phyloP scores from a whole-genome alignment of 2,888 invertebrate species.

The Trissoscelio sp. region DNA sequence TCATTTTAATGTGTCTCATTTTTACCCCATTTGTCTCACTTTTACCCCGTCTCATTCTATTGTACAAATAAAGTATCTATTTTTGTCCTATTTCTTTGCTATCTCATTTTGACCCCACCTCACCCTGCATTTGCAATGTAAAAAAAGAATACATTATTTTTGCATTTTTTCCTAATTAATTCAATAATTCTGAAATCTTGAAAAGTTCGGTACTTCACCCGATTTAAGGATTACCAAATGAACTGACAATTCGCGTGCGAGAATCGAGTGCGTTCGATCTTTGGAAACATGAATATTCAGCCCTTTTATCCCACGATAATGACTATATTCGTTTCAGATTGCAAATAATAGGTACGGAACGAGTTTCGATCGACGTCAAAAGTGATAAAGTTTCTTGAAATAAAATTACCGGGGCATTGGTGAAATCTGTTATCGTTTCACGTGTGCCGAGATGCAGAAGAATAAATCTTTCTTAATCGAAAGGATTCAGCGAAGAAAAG shows the following conservation, averaged over 20 bases:
- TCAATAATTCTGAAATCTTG: conserved; percentile 1
- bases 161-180: too few species aligned
- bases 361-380: conserved; percentile 40
- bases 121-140: too few species aligned
- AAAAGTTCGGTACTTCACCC: conserved; percentile 3
- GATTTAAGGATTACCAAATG: conserved; percentile 47
- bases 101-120: too few species aligned
- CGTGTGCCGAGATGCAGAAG: conserved; percentile 58
- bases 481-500: conserved; percentile 46
- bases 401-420: conserved; percentile 52
- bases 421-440: conserved; percentile 61
- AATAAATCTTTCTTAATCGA: conserved; percentile 65
- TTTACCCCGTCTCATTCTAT: too few species aligned
- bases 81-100: too few species aligned
- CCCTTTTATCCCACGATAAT: conserved; percentile 38
- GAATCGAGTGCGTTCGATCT: conserved; percentile 33
- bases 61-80: too few species aligned
- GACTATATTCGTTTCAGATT: conserved; percentile 55
- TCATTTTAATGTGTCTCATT: too few species aligned
- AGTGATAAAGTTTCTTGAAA: conserved; percentile 49
- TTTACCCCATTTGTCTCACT: too few species aligned
- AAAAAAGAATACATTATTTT: too few species aligned
- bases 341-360: conserved; percentile 55
- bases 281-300: conserved; percentile 45
- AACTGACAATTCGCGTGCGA: conserved; percentile 36